These are phyloP conservation scores for Holacanthus passer DNA, from an alignment of 2,113 vertebrate species.

Conservation along the genomic window DNA sequence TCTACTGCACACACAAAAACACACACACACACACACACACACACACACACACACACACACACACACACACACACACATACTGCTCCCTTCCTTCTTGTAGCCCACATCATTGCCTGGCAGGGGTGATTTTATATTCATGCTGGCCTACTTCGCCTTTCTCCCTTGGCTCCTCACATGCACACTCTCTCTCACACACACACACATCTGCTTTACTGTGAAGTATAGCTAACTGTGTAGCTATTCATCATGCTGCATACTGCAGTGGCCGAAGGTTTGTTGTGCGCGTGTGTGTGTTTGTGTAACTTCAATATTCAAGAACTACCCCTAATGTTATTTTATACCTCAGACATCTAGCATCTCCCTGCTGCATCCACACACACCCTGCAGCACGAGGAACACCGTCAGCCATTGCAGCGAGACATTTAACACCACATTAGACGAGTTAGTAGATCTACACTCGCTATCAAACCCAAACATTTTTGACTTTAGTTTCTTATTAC, in stretches of 20 bases:
- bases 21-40: conserved; percentile 5
- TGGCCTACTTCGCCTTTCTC: conserved; percentile 80
- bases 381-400: conserved; percentile 34
- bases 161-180: conserved; percentile 61
- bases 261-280: conserved; percentile 65
- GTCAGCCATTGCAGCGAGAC: conserved; percentile 36
- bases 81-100: conserved; percentile 72
- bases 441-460: conserved; percentile 20
- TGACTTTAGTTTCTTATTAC: not conserved
- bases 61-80: conserved; percentile 40
- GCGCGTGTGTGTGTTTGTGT: conserved; percentile 30
- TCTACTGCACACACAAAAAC: conserved; percentile 21
- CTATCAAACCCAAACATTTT: conserved; percentile 23
- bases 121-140: conserved; percentile 83
- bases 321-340: conserved; percentile 4
- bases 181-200: conserved; percentile 36
- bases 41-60: conserved; percentile 11
- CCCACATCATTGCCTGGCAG: conserved; percentile 82
- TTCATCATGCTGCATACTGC: conserved; percentile 77
- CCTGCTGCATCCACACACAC: not conserved
- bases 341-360: conserved; percentile 34
- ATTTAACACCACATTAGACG: conserved; percentile 58
- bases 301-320: conserved; percentile 34
- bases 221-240: conserved; percentile 76
- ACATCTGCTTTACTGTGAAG: conserved; percentile 73